Evolutionary conservation across 2,888 invertebrate species (phyloP).

Genomic region (Limnephilus auricula): DNA sequence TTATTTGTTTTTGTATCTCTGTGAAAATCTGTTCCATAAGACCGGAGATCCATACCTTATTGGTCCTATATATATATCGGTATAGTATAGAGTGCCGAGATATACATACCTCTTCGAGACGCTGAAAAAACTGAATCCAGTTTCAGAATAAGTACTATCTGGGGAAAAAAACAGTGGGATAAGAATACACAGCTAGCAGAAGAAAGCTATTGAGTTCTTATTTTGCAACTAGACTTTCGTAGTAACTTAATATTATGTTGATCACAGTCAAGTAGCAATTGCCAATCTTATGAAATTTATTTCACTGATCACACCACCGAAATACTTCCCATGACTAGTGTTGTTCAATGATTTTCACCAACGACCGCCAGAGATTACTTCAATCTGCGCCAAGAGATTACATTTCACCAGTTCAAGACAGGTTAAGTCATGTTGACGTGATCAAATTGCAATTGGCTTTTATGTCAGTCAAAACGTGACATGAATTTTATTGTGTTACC

Average conservation of each 20-base stretch:
- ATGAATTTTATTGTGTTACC: not conserved
- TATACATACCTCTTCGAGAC: not conserved
- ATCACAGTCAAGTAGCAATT: not conserved
- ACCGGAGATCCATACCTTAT: too few relatives aligned
- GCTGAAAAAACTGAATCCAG: not conserved
- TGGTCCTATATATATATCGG: too few relatives aligned
- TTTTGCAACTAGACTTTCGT: too few relatives aligned
- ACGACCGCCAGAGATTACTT: constrained; percentile 12
- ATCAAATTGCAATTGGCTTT: not conserved
- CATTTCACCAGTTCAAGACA: constrained; percentile 16
- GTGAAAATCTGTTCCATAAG: not conserved
- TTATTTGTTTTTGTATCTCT: too few relatives aligned
- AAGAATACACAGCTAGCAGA: too few relatives aligned
- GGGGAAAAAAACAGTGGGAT: not conserved
- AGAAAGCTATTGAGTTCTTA: too few relatives aligned
- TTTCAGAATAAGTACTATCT: not conserved
- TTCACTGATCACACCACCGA: not conserved
- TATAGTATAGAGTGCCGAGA: too few relatives aligned
- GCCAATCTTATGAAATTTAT: not conserved
- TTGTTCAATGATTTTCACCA: not conserved
- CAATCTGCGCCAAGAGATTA: constrained; percentile 17
- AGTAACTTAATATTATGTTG: not conserved
- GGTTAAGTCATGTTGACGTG: not conserved
- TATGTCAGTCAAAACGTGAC: not conserved
- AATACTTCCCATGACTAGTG: not conserved